phyloP scores from a whole-genome alignment of 1,140 invertebrate genomes.

The Diploscapter pachys region DNA sequence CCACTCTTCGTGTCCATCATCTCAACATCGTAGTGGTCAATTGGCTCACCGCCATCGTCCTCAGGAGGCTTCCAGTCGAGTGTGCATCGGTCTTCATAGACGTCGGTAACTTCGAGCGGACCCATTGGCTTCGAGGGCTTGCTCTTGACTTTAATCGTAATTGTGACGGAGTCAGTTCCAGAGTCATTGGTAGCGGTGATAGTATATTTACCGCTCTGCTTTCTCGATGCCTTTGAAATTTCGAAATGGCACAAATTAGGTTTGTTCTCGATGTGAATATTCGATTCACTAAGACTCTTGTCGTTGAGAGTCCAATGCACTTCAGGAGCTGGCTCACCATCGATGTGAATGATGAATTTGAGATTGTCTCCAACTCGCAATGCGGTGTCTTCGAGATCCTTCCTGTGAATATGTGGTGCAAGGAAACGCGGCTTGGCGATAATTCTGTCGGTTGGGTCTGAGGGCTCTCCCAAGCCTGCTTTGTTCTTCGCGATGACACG shows the following conservation, averaged over 20 bases:
- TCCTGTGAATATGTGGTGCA: conserved; percentile 84
- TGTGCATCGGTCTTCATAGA: conserved; percentile 86
- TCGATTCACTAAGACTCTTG: conserved; percentile 32
- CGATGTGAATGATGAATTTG: conserved; percentile 80
- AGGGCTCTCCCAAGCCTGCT: conserved; percentile 85
- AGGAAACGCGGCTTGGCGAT: conserved; percentile 70
- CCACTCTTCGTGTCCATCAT: conserved; percentile 54
- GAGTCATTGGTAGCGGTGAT: conserved; percentile 66
- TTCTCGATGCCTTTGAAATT: conserved; percentile 76
- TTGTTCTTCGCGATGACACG: conserved; percentile 91
- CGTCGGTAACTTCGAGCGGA: conserved; percentile 86
- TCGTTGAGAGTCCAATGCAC: conserved; percentile 57
- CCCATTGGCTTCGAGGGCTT: conserved; percentile 65
- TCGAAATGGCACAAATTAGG: conserved; percentile 89
- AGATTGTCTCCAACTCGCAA: conserved; percentile 81
- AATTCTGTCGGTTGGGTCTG: conserved; percentile 82
- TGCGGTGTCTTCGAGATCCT: conserved; percentile 78
- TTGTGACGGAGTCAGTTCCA: conserved; percentile 53
- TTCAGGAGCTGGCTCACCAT: conserved; percentile 79
- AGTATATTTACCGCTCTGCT: conserved; percentile 83
- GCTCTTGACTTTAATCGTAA: conserved; percentile 70
- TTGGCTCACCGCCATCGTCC: conserved; percentile 88
- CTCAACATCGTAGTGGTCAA: conserved; percentile 62
- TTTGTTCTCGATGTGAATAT: conserved; percentile 64
- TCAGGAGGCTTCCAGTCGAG: conserved; percentile 87